Conservation (phyloP, 2,797 vertebrate genomes). For the Xiphophorus birchmanni region DNA sequence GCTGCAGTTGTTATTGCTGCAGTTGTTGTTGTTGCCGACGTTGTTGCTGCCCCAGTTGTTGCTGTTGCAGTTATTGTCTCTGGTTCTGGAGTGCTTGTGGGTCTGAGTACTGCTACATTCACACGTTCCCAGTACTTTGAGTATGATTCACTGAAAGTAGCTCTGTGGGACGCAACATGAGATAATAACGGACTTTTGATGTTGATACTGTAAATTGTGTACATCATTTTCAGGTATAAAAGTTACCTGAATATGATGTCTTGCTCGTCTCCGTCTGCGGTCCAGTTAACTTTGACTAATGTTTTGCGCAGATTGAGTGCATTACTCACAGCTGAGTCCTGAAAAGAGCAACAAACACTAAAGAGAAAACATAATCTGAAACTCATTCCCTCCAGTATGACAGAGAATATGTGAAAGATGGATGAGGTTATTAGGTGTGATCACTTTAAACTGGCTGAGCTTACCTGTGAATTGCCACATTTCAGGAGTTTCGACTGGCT, state of each 20-base stretch:
- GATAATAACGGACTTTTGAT: not conserved
- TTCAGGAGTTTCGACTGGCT: fast-evolving
- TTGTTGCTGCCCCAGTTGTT: not conserved
- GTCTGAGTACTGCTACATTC: not conserved
- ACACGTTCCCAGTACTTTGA: not conserved
- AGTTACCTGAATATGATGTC: slow-evolving; percentile 56
- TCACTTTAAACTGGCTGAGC: not conserved
- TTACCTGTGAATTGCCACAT: slow-evolving; percentile 18
- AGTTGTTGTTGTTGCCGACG: fast-evolving
- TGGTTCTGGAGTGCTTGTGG: not conserved
- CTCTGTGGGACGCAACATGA: slow-evolving; percentile 10
- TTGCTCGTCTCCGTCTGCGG: fast-evolving
- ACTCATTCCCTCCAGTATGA: not conserved
- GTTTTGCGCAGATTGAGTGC: fast-evolving
- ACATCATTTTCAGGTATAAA: not conserved
- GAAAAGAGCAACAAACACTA: not conserved
- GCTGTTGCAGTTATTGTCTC: not conserved
- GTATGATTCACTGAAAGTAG: not conserved
- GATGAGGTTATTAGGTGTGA: not conserved
- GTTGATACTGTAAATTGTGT: not conserved
- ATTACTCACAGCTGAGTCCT: slow-evolving; percentile 58
- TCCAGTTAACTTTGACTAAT: slow-evolving; percentile 38
- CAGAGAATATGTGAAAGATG: not conserved
- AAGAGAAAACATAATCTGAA: not conserved
- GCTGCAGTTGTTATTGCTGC: not conserved